Evolutionary conservation across 2,113 vertebrate species (phyloP).

Genomic region (Podilymbus podiceps): DNA sequence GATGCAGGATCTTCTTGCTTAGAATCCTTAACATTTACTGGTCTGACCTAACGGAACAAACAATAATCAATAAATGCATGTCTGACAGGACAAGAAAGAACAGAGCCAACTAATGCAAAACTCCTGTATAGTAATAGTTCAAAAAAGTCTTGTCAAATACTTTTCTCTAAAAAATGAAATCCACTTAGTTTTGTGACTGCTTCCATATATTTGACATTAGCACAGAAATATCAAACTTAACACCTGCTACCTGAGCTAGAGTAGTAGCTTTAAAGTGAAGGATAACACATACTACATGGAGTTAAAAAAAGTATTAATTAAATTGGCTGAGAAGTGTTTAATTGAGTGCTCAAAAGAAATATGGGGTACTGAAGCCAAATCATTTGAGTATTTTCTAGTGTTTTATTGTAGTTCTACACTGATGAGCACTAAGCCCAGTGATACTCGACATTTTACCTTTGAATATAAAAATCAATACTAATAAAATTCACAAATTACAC

Average conservation of each 20-base stretch:
- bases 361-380: neutral
- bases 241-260: neutral
- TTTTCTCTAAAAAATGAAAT: neutral
- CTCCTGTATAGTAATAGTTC: neutral
- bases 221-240: neutral
- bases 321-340: neutral
- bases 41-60: constrained; percentile 18
- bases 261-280: neutral
- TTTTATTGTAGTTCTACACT: neutral
- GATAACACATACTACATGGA: neutral
- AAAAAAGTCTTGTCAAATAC: neutral
- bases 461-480: neutral
- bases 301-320: neutral
- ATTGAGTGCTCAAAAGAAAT: neutral
- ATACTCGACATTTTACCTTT: neutral
- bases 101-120: neutral
- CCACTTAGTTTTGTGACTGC: neutral
- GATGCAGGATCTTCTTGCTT: neutral
- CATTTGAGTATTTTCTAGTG: neutral
- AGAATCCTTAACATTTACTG: neutral
- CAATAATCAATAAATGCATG: neutral
- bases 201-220: neutral
- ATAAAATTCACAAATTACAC: neutral
- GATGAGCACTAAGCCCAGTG: neutral
- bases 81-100: neutral